A percentile compares a stretch with the other conserved stretches of the same genome.
Evolutionary conservation across 1,140 invertebrate genomes (phyloP).

Genomic region (Aphaenogaster rudis): DNA sequence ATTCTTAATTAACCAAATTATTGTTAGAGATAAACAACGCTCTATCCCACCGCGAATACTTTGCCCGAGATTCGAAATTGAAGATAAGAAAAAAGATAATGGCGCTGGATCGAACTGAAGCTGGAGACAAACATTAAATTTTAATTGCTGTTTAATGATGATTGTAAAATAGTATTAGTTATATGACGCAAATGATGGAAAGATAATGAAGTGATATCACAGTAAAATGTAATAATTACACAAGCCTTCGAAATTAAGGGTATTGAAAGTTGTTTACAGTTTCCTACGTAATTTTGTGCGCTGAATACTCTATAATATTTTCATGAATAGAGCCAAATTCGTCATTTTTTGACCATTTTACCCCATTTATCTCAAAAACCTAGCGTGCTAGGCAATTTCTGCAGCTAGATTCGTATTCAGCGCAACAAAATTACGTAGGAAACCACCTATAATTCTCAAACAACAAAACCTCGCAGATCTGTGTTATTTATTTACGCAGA

Average conservation of each 20-base stretch:
- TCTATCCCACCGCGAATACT: background rate
- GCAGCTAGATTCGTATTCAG: too few relatives aligned
- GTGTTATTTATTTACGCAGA: background rate
- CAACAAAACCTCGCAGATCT: too few relatives aligned
- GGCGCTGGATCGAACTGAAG: background rate
- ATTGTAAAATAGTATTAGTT: background rate
- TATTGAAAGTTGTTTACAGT: too few relatives aligned
- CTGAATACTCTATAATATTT: too few relatives aligned
- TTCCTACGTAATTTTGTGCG: too few relatives aligned
- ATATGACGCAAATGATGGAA: background rate
- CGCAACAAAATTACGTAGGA: too few relatives aligned
- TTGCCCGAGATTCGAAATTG: background rate
- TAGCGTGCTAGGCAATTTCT: too few relatives aligned
- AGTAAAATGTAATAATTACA: background rate
- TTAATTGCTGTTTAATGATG: background rate
- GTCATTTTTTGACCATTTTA: too few relatives aligned
- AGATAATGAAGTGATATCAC: background rate
- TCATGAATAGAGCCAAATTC: too few relatives aligned
- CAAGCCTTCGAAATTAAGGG: too few relatives aligned
- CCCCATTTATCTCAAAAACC: too few relatives aligned
- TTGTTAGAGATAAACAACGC: background rate
- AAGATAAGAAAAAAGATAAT: background rate
- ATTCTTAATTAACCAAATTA: conserved; percentile 2
- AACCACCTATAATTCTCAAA: too few relatives aligned
- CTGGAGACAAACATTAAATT: background rate